Evolutionary conservation across 2,797 vertebrate species (phyloP).

Genomic region (Girardinus metallicus): DNA sequence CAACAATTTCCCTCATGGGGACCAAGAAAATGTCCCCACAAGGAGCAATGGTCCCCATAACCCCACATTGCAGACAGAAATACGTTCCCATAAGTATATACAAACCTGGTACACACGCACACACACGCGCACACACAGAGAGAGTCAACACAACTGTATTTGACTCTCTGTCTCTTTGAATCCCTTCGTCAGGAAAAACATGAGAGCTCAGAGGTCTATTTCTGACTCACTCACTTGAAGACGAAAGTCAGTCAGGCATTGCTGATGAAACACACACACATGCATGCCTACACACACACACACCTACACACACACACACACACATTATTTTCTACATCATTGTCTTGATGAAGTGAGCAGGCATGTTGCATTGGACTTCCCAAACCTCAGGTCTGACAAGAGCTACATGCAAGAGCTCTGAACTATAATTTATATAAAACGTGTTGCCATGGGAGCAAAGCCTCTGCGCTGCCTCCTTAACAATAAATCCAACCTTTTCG

Average conservation of each 20-base stretch:
- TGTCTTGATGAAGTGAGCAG: constrained; percentile 49
- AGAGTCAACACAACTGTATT: constrained; percentile 25
- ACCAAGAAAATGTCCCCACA: too few relatives aligned
- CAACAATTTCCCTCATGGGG: too few relatives aligned
- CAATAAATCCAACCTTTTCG: constrained; percentile 32
- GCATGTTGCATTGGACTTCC: constrained; percentile 40
- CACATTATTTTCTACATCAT: constrained; percentile 47
- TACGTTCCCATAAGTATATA: too few relatives aligned
- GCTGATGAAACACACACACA: constrained; percentile 40
- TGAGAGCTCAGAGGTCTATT: constrained; percentile 57
- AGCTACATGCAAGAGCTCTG: constrained; percentile 28
- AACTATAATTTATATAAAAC: constrained; percentile 65
- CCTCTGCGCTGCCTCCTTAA: constrained; percentile 36
- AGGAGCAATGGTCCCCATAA: too few relatives aligned
- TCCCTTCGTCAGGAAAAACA: constrained; percentile 48
- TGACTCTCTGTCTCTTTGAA: constrained; percentile 54
- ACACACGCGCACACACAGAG: too few relatives aligned
- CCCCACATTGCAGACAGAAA: too few relatives aligned
- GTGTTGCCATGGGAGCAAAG: constrained; percentile 70
- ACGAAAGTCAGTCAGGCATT: constrained; percentile 57
- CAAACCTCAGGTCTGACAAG: constrained; percentile 25
- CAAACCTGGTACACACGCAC: too few relatives aligned
- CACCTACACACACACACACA: constrained; percentile 21
- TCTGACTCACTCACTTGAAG: constrained; percentile 62
- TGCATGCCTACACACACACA: constrained; percentile 36